Evolutionary conservation across 2,113 vertebrate genomes (phyloP).

Genomic region (Peromyscus leucopus): DNA sequence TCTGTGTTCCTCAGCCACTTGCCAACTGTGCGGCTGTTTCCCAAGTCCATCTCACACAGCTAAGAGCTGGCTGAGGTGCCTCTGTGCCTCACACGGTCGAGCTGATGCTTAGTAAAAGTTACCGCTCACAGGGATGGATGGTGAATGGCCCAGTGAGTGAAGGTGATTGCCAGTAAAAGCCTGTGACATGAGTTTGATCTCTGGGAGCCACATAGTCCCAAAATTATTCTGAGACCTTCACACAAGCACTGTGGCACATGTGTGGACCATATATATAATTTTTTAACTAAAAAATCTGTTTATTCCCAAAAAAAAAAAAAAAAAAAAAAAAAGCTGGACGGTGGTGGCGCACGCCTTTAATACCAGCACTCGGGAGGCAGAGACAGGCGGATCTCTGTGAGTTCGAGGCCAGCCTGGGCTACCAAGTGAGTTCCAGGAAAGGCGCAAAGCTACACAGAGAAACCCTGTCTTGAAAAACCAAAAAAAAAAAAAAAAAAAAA

Average conservation of each 20-base stretch:
- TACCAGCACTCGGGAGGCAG: too few relatives aligned
- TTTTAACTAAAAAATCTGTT: background rate
- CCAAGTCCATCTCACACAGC: fast-evolving
- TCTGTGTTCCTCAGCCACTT: background rate
- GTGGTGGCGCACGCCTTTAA: too few relatives aligned
- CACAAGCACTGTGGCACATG: background rate
- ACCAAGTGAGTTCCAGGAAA: too few relatives aligned
- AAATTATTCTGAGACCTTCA: background rate
- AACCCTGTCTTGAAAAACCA: too few relatives aligned
- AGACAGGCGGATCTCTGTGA: too few relatives aligned
- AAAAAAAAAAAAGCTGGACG: too few relatives aligned
- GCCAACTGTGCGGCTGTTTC: background rate
- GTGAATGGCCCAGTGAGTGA: too few relatives aligned
- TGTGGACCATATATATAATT: background rate
- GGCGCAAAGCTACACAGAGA: too few relatives aligned
- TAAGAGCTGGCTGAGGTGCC: background rate
- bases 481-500: too few relatives aligned
- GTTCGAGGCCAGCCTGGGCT: too few relatives aligned
- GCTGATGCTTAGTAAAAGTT: background rate
- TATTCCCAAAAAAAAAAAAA: too few relatives aligned
- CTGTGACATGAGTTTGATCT: background rate
- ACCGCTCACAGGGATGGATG: background rate
- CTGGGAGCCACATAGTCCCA: background rate
- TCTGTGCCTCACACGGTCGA: background rate
- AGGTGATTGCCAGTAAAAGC: background rate